A percentile compares a stretch with the other conserved stretches of the same genome.
Conservation (phyloP, 1,140 invertebrate genomes). For the Aleiodes sp. region DNA sequence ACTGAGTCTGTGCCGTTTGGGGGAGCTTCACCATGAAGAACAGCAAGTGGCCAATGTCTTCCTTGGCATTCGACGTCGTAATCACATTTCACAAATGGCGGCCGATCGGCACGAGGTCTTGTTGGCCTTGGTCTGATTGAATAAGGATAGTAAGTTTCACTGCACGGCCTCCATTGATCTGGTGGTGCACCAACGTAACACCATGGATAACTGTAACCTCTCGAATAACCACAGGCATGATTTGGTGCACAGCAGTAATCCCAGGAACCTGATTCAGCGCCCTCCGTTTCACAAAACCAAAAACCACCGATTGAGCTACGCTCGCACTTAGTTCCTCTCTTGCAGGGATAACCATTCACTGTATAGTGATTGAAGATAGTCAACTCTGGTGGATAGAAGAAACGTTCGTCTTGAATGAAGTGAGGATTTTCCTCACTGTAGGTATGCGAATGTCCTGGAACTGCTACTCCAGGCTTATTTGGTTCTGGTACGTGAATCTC, state of each 20-base stretch:
- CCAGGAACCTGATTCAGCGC: slow-evolving; percentile 75
- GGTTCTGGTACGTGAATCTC: slow-evolving; percentile 32
- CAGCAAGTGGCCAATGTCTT: slow-evolving; percentile 74
- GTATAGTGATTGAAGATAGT: slow-evolving; percentile 77
- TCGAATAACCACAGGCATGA: slow-evolving; percentile 82
- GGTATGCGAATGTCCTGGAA: neutral
- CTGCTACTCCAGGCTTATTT: slow-evolving; percentile 22
- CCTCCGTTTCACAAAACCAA: slow-evolving; percentile 82
- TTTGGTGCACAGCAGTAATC: slow-evolving; percentile 84
- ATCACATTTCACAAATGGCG: neutral
- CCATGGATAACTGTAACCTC: slow-evolving; percentile 81
- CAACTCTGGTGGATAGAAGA: slow-evolving; percentile 39
- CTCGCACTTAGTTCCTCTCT: slow-evolving; percentile 74
- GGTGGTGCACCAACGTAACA: slow-evolving; percentile 78
- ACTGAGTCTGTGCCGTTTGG: slow-evolving; percentile 60
- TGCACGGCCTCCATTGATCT: slow-evolving; percentile 86
- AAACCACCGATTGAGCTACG: slow-evolving; percentile 78
- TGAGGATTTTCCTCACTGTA: neutral
- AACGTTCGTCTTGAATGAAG: neutral
- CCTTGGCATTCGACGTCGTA: slow-evolving; percentile 41
- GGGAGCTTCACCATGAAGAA: slow-evolving; percentile 72
- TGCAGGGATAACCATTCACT: slow-evolving; percentile 80
- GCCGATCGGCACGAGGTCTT: slow-evolving; percentile 18
- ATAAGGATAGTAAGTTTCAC: slow-evolving; percentile 79
- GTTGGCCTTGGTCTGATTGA: slow-evolving; percentile 37